Conservation (phyloP, 2,113 vertebrate species). For the Hemicordylus capensis region DNA sequence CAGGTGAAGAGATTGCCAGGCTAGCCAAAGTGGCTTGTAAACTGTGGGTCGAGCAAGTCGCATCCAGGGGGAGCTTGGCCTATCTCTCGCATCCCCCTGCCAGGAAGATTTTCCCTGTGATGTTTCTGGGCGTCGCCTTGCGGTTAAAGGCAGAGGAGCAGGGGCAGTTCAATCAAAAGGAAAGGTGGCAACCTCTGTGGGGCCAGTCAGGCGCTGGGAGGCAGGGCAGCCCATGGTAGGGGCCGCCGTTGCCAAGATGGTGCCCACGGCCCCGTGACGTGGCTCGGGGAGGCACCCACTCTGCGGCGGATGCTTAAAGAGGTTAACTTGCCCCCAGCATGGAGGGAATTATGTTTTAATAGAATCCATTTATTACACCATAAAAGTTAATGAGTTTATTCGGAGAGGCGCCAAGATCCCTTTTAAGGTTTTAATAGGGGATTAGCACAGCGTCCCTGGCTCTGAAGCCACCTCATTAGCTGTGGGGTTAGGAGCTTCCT, state of each 20-base stretch:
- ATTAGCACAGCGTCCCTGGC: conserved; percentile 72
- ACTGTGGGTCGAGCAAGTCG: neutral
- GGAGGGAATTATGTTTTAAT: conserved; percentile 82
- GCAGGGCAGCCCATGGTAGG: no score
- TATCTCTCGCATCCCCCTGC: neutral
- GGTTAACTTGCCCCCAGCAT: conserved; percentile 69
- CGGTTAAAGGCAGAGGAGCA: neutral
- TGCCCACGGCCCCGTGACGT: accelerated
- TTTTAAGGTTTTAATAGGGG: conserved; percentile 81
- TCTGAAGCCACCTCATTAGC: conserved; percentile 70
- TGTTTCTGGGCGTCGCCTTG: neutral
- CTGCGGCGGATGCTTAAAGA: conserved; percentile 27
- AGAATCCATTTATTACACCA: conserved; percentile 82
- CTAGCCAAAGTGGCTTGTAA: no score
- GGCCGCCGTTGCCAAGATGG: neutral
- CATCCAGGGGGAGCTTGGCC: neutral
- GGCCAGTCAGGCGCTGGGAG: neutral
- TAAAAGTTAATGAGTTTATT: conserved; percentile 90
- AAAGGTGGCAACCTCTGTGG: neutral
- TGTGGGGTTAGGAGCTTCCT: neutral
- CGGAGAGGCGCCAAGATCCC: conserved; percentile 77
- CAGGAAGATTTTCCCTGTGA: neutral
- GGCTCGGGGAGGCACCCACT: neutral
- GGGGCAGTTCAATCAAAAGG: neutral
- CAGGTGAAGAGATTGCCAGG: no score